phyloP scores from a whole-genome alignment of 2,113 vertebrate genomes.

The Maccullochella peelii region DNA sequence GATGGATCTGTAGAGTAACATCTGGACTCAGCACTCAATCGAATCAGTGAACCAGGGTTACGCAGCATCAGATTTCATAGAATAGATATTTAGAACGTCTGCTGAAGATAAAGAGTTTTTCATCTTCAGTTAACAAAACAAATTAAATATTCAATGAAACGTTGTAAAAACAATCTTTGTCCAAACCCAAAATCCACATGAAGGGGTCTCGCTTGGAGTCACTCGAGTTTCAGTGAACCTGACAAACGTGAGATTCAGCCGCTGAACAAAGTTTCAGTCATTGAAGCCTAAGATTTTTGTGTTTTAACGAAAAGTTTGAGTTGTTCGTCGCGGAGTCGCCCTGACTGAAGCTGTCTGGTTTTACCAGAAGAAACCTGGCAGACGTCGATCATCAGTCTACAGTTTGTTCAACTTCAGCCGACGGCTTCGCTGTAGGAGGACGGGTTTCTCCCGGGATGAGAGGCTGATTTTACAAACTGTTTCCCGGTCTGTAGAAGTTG shows the following conservation, averaged over 20 bases:
- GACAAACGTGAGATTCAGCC: conserved; percentile 3
- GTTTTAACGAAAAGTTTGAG: conserved; percentile 7
- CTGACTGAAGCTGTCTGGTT: background rate
- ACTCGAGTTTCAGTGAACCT: background rate
- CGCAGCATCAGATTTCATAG: background rate
- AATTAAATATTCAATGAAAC: background rate
- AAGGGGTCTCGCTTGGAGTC: background rate
- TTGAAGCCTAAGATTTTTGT: background rate
- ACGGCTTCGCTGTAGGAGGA: background rate
- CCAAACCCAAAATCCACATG: background rate
- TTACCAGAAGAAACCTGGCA: background rate
- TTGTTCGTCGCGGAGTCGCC: background rate
- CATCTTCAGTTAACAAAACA: background rate
- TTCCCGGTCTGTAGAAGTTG: background rate
- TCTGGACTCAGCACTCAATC: conserved; percentile 15
- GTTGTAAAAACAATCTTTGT: background rate
- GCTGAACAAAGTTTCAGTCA: conserved; percentile 11
- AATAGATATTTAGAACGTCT: background rate
- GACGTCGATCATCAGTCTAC: background rate
- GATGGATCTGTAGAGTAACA: background rate
- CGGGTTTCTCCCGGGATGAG: background rate
- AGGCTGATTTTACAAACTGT: background rate
- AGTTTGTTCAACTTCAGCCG: background rate
- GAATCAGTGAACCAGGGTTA: background rate
- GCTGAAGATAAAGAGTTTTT: background rate